These are phyloP conservation scores for Edolisoma coerulescens DNA, from an alignment of 2,113 vertebrate species.

Conservation along the genomic window DNA sequence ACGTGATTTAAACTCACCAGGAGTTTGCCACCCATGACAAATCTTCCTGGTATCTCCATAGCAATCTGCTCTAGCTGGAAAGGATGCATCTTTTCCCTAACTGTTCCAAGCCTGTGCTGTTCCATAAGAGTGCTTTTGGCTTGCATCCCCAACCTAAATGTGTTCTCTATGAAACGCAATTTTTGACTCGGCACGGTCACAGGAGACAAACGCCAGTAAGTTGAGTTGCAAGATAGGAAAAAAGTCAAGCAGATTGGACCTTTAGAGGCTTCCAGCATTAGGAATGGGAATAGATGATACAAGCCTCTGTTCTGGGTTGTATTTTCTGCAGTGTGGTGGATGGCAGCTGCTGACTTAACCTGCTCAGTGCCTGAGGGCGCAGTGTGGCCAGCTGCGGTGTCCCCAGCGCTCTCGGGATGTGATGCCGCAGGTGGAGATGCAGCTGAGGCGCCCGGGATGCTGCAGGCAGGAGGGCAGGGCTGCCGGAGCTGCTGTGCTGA, in stretches of 20 bases:
- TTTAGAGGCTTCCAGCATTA: background rate
- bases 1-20: background rate
- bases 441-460: rapidly evolving
- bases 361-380: rapidly evolving
- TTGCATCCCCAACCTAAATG: background rate
- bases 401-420: background rate
- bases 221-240: background rate
- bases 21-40: background rate
- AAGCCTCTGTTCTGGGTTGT: background rate
- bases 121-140: background rate
- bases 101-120: background rate
- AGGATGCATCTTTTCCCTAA: background rate
- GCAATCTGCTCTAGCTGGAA: background rate
- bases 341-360: background rate
- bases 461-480: background rate
- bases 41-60: background rate
- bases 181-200: background rate
- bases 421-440: rapidly evolving
- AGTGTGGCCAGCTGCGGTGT: rapidly evolving
- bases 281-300: background rate
- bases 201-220: background rate
- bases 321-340: background rate
- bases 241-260: background rate
- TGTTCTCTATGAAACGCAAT: background rate
- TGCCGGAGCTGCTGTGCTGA: background rate